Conservation (phyloP, 2,888 invertebrate genomes). For the Erebia epiphron region DNA sequence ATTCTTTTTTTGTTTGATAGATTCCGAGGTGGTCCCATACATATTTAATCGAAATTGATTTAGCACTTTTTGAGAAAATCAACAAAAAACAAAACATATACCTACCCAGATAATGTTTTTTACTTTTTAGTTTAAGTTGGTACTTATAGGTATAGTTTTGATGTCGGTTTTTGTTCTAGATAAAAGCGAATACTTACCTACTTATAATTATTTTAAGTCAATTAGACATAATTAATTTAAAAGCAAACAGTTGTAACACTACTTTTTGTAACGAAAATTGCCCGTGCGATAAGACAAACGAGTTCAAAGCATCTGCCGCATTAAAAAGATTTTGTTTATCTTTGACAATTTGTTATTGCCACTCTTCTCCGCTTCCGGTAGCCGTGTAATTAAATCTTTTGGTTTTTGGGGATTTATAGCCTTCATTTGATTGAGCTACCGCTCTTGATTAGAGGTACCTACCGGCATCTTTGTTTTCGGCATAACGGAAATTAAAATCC, state of each 20-base stretch:
- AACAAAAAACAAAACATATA: too few relatives aligned
- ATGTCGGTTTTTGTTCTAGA: background rate
- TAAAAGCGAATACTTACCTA: too few relatives aligned
- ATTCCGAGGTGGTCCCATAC: too few relatives aligned
- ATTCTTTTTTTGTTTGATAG: too few relatives aligned
- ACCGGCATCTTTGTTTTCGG: constrained; percentile 49
- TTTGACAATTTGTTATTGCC: constrained; percentile 81
- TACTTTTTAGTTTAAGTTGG: too few relatives aligned
- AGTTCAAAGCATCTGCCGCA: constrained; percentile 64
- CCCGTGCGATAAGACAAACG: constrained; percentile 48
- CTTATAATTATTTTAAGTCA: too few relatives aligned
- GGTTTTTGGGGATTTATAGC: constrained; percentile 75
- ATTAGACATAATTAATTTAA: constrained; percentile 33
- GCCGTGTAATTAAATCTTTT: constrained; percentile 81
- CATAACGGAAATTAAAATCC: constrained; percentile 48
- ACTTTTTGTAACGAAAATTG: constrained; percentile 56
- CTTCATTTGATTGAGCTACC: constrained; percentile 71
- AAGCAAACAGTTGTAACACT: constrained; percentile 49
- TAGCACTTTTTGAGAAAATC: too few relatives aligned
- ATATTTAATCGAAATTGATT: too few relatives aligned
- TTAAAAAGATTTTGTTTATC: constrained; percentile 80
- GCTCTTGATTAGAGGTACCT: constrained; percentile 65
- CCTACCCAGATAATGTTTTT: too few relatives aligned
- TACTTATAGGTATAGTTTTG: too few relatives aligned
- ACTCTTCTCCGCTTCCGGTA: constrained; percentile 75